Evolutionary conservation across 2,888 invertebrate species (phyloP), one percentile per base, ranked within the genome.

Genomic region (Spialia ferax): DNA sequence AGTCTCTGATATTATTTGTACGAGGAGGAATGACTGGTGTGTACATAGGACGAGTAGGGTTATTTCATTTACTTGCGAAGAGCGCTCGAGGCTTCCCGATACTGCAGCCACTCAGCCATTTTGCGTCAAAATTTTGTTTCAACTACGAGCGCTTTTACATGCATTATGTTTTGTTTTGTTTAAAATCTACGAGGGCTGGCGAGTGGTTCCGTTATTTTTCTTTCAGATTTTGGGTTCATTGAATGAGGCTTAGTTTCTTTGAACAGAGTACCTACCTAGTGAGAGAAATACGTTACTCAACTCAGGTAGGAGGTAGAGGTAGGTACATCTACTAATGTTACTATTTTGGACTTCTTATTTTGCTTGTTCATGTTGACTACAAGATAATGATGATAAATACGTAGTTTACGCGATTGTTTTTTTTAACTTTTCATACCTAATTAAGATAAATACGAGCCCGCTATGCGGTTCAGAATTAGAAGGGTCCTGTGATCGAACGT

Each of bases 71-170:
- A 69, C 68, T 62, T 63, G 70, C 70, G 69, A 70, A 73, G 71
- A 68, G 69, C 69, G 63, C 65, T 69, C 67, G 70, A 7, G n/a
- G n/a, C 42, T 4, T 2, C 15, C 3, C 15, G 3, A 8, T 15
- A 68, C 70, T 72, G 68, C 63, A 75, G 68, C 70, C 75, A 70
- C 73, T 75, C 75, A 68, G 69, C 72, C 69, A 74, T 74, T 73
- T 74, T 68, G 68, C 71, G 72, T 69, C 71, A 68, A 73, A 74
- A 71, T 70, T 72, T 71, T 42, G 15, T 42, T 42, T 73, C 64
- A 38, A 42, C 35, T 20, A 52, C 52, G 50, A 63, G 60, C 20
- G 20, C 26, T 66, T 45, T 42, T 48, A 42, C 10, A 35, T 35
- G 10, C 32, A 35, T 35, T 35, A 11, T 11, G 32, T 35, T 35